Evolutionary conservation across 2,888 invertebrate species (phyloP).

Genomic region (Pollenia labialis): DNA sequence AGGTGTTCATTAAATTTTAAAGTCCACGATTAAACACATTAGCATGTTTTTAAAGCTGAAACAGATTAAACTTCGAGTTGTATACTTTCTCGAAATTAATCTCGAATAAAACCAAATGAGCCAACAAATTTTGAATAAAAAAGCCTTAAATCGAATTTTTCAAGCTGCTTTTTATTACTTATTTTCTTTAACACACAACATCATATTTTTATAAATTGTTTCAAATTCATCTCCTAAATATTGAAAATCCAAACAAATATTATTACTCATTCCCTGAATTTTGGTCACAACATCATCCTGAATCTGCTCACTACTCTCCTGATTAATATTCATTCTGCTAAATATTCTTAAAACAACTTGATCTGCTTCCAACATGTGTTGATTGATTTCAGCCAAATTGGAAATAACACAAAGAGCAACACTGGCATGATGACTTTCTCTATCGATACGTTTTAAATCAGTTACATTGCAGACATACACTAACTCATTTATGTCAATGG

Average conservation of each 20-base stretch:
- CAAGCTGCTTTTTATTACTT: not conserved
- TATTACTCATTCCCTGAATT: not conserved
- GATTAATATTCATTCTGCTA: constrained; percentile 55
- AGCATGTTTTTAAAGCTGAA: no score
- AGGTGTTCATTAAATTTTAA: no score
- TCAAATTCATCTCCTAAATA: constrained; percentile 57
- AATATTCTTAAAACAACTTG: constrained; percentile 68
- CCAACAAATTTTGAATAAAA: no score
- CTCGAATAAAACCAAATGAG: no score
- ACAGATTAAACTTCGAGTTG: no score
- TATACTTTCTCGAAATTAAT: no score
- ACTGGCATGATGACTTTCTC: constrained; percentile 46
- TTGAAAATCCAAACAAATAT: constrained; percentile 40
- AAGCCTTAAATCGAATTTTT: no score
- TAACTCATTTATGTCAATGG: constrained; percentile 63
- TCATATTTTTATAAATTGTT: constrained; percentile 30
- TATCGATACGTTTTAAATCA: constrained; percentile 40
- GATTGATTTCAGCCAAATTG: constrained; percentile 73
- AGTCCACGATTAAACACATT: no score
- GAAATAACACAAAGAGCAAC: constrained; percentile 74
- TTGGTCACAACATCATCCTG: not conserved
- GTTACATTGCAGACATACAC: constrained; percentile 67
- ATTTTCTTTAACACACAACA: constrained; percentile 34
- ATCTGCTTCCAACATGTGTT: constrained; percentile 58
- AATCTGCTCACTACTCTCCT: not conserved